A percentile compares a stretch with the other conserved stretches of the same genome.
These are phyloP conservation scores for Phrynosoma platyrhinos DNA, from an alignment of 2,113 vertebrate genomes.

Conservation along the genomic window DNA sequence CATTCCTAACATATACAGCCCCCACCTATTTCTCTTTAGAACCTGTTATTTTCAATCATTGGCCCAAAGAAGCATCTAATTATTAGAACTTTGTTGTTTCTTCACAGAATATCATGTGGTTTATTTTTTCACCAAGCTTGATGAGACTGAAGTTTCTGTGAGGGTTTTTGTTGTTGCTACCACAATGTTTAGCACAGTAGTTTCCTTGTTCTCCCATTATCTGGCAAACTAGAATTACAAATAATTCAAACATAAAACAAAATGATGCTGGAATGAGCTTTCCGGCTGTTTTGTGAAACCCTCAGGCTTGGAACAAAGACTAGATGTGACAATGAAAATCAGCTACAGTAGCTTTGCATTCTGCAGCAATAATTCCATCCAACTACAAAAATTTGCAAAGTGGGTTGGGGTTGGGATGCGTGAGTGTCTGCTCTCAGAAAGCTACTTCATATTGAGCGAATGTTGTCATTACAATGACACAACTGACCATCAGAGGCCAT, in stretches of 20 bases:
- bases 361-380: constrained; percentile 9
- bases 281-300: constrained; percentile 3
- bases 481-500: neutral
- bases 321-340: neutral
- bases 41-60: constrained; percentile 53
- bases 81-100: constrained; percentile 8
- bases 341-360: rapidly evolving
- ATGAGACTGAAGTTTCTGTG: neutral
- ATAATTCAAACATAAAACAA: neutral
- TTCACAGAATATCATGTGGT: constrained; percentile 35
- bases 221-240: constrained; percentile 32
- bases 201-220: constrained; percentile 9
- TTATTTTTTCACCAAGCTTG: constrained; percentile 19
- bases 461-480: neutral
- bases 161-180: neutral
- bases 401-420: rapidly evolving
- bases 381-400: neutral
- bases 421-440: neutral
- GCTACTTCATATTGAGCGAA: neutral
- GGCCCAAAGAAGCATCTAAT: constrained; percentile 34
- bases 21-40: constrained; percentile 41
- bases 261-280: neutral
- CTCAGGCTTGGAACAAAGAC: neutral
- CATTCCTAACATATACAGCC: constrained; percentile 9
- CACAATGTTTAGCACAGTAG: constrained; percentile 12